Evolutionary conservation across 1,140 invertebrate species (phyloP).

Genomic region (Andricus grossulariae): DNA sequence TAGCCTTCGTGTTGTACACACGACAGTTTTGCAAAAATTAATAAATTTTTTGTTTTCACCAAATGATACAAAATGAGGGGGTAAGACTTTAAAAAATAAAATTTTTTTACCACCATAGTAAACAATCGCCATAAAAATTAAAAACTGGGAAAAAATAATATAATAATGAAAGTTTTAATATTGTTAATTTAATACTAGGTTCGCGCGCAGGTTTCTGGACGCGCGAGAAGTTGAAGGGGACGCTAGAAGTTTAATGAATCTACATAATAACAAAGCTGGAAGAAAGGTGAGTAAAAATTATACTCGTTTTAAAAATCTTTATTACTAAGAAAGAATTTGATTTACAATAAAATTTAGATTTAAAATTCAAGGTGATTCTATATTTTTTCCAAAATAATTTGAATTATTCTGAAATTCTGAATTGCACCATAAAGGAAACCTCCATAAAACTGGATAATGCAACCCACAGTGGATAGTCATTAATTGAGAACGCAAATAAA

Average conservation of each 20-base stretch:
- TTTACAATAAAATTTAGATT: neutral
- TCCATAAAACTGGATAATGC: no score
- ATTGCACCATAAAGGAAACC: no score
- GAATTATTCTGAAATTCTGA: no score
- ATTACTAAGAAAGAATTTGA: neutral
- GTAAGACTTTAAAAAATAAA: no score
- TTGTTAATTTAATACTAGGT: constrained; percentile 68
- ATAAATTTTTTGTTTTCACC: no score
- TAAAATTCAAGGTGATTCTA: neutral
- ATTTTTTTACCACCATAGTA: neutral
- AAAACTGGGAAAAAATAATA: neutral
- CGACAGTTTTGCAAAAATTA: no score
- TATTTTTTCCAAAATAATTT: no score
- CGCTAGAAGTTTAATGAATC: constrained; percentile 93
- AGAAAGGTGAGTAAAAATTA: constrained; percentile 83
- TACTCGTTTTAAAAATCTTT: neutral
- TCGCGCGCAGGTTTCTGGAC: constrained; percentile 89
- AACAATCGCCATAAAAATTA: neutral
- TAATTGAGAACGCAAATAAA: no score
- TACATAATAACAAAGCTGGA: constrained; percentile 97
- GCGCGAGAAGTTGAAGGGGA: constrained; percentile 89
- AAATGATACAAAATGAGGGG: no score
- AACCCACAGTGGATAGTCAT: no score
- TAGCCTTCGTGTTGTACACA: no score
- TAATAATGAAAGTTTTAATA: constrained; percentile 31